Conservation (phyloP, 2,797 vertebrate species). For the Cygnus olor region DNA sequence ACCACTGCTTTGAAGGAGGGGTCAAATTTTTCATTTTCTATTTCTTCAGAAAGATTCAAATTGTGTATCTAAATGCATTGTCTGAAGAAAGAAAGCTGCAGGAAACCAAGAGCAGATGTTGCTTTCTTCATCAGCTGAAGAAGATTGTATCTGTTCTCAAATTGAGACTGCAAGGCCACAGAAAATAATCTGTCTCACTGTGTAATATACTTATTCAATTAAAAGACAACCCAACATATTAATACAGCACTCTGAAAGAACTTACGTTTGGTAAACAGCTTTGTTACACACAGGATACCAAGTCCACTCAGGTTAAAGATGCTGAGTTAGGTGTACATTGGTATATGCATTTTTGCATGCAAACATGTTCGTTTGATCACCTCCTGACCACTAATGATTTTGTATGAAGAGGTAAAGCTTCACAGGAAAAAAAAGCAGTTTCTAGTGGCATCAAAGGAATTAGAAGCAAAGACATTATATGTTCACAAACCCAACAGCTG, state of each 20-base stretch:
- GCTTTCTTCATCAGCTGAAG: slow-evolving; percentile 51
- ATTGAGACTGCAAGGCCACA: slow-evolving; percentile 69
- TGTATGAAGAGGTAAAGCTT: not conserved
- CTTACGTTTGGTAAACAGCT: slow-evolving; percentile 25
- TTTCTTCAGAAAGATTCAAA: slow-evolving; percentile 55
- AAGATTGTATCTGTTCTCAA: slow-evolving; percentile 65
- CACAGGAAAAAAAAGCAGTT: not conserved
- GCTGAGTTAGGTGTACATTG: not conserved
- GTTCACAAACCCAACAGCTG: not conserved
- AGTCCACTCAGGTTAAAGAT: not conserved
- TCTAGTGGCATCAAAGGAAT: not conserved
- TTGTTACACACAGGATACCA: not conserved
- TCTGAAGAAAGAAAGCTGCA: slow-evolving; percentile 56
- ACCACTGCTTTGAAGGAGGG: slow-evolving; percentile 63
- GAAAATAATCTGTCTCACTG: slow-evolving; percentile 73
- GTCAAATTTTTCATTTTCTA: slow-evolving; percentile 40
- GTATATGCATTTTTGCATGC: not conserved
- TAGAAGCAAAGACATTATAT: not conserved
- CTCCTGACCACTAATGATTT: not conserved
- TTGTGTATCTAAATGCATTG: slow-evolving; percentile 13
- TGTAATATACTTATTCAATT: slow-evolving; percentile 78
- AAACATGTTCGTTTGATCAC: not conserved
- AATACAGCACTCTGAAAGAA: slow-evolving; percentile 44
- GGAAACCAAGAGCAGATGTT: slow-evolving; percentile 68
- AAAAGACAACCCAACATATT: slow-evolving; percentile 43